Percentiles rank a stretch among this genome's conserved stretches.
These are phyloP conservation scores for Thalassarche chlororhynchos DNA, from an alignment of 2,113 vertebrate genomes.

Conservation along the genomic window DNA sequence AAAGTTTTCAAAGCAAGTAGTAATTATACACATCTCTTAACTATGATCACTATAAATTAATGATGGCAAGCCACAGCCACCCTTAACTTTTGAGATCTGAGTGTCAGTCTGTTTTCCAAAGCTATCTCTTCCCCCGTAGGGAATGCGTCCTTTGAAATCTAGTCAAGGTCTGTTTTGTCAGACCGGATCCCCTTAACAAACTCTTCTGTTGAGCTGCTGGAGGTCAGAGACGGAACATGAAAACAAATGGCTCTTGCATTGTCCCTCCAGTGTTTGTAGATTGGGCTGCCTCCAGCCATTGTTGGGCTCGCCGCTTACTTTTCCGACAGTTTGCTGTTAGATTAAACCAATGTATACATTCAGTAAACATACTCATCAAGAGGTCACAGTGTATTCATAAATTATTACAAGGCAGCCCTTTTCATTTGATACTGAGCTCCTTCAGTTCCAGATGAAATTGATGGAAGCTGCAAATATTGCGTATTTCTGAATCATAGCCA, in stretches of 20 bases:
- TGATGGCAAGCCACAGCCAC: neutral
- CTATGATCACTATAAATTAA: neutral
- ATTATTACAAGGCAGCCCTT: neutral
- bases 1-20: neutral
- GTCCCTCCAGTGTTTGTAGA: neutral
- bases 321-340: neutral
- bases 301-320: neutral
- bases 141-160: neutral
- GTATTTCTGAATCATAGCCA: neutral
- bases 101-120: neutral
- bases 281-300: neutral
- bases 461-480: neutral
- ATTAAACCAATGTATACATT: neutral
- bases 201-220: neutral
- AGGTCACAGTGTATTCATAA: neutral
- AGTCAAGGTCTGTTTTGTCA: neutral
- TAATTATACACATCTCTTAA: neutral
- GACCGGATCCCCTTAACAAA: neutral
- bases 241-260: neutral
- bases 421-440: neutral
- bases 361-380: neutral
- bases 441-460: neutral
- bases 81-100: neutral
- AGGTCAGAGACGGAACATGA: neutral
- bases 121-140: neutral